These are phyloP conservation scores for Cossypha heuglini DNA, from an alignment of 2,797 vertebrate species.

Conservation along the genomic window DNA sequence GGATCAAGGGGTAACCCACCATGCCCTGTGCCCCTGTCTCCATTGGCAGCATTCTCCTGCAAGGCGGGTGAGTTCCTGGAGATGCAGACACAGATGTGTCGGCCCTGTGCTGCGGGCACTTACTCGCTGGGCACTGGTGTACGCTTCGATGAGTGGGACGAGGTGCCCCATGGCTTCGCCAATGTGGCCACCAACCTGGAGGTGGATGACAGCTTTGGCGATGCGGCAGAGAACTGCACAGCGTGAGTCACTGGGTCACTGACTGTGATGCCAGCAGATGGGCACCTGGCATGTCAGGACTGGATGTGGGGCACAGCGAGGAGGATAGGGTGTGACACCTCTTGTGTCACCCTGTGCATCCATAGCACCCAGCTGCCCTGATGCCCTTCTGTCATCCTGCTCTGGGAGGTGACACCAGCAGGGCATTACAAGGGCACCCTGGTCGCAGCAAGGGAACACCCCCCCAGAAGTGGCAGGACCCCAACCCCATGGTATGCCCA, in stretches of 20 bases:
- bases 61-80: slow-evolving; percentile 90
- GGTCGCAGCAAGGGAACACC: not conserved
- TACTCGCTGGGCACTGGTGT: slow-evolving; percentile 92
- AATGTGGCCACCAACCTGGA: slow-evolving; percentile 79
- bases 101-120: slow-evolving; percentile 85
- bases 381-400: not conserved
- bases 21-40: not conserved
- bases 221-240: slow-evolving; percentile 80
- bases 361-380: fast-evolving
- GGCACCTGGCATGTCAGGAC: not conserved
- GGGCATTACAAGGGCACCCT: not conserved
- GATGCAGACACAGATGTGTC: slow-evolving; percentile 90
- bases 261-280: not conserved
- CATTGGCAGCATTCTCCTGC: slow-evolving; percentile 88
- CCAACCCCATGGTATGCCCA: not conserved
- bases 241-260: not conserved
- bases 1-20: not conserved
- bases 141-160: slow-evolving; percentile 92
- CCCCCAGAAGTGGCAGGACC: not conserved
- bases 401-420: not conserved
- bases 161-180: slow-evolving; percentile 86
- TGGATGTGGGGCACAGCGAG: fast-evolving
- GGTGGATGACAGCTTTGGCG: not conserved
- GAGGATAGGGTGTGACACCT: not conserved
- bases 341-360: too few relatives aligned